Percentiles rank a stretch among this genome's conserved stretches.
phyloP scores from a whole-genome alignment of 1,140 invertebrate species.

The Solenopsis fugax region DNA sequence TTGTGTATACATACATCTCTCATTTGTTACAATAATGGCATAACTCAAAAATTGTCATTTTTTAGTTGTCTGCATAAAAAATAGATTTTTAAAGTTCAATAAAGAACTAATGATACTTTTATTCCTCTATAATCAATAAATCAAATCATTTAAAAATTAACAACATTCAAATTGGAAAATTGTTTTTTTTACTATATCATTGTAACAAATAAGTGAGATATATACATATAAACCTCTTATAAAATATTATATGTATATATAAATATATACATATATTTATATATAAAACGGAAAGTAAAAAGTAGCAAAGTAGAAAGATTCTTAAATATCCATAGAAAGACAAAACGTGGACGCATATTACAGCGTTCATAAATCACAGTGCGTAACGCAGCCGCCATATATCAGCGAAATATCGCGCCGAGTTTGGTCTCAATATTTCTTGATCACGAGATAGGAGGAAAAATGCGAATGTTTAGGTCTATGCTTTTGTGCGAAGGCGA shows the following conservation, averaged over 20 bases:
- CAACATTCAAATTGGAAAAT: too few species aligned
- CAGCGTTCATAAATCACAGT: constrained; percentile 20
- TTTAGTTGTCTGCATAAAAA: too few species aligned
- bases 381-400: constrained; percentile 43
- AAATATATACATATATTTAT: background rate
- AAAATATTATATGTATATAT: background rate
- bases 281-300: background rate
- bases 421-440: constrained; percentile 44
- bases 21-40: too few species aligned
- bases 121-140: too few species aligned
- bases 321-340: constrained; percentile 26
- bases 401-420: constrained; percentile 41
- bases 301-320: background rate
- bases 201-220: too few species aligned
- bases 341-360: background rate
- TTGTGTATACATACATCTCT: too few species aligned
- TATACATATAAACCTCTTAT: too few species aligned
- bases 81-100: too few species aligned
- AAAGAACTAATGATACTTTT: too few species aligned
- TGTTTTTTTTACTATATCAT: too few species aligned
- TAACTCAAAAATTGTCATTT: too few species aligned
- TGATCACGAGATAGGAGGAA: constrained; percentile 43
- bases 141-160: too few species aligned
- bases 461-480: constrained; percentile 40
- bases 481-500: constrained; percentile 4